These are phyloP conservation scores for Drosophila seclusa DNA, from an alignment of 2,888 invertebrate genomes.

Conservation along the genomic window DNA sequence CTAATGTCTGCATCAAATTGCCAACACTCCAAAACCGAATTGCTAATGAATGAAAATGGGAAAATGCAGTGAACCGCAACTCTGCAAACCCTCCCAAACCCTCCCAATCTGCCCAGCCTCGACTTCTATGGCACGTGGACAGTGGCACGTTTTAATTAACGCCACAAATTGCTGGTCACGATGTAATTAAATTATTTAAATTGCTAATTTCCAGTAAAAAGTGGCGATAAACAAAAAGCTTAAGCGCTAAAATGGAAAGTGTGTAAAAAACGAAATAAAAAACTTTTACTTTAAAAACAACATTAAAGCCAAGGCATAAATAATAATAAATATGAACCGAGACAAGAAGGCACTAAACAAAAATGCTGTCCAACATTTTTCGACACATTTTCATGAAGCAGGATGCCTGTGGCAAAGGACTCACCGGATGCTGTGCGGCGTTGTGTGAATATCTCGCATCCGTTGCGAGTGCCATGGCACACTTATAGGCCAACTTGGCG, in stretches of 20 bases:
- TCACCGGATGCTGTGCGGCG: conserved; percentile 58
- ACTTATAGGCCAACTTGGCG: conserved; percentile 61
- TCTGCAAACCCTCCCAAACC: not conserved
- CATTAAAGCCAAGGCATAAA: conserved; percentile 58
- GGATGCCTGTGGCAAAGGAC: conserved; percentile 27
- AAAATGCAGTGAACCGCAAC: conserved; percentile 28
- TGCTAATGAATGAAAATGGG: conserved; percentile 62
- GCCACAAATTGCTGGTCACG: conserved; percentile 76
- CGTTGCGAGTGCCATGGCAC: conserved; percentile 48
- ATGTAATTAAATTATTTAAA: conserved; percentile 77
- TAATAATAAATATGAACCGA: conserved; percentile 58
- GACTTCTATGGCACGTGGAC: conserved; percentile 61
- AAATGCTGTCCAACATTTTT: conserved; percentile 42
- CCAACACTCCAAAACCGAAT: conserved; percentile 25
- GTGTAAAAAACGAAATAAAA: conserved; percentile 24
- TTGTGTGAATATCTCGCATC: conserved; percentile 58
- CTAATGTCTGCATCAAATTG: conserved; percentile 23
- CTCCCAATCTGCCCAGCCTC: not conserved
- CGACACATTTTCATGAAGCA: conserved; percentile 30
- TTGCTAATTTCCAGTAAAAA: conserved; percentile 65
- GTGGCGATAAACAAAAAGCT: conserved; percentile 29
- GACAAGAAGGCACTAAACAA: conserved; percentile 5
- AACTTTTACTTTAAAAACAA: conserved; percentile 37
- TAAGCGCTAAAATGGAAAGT: conserved; percentile 68
- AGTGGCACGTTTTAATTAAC: conserved; percentile 73